phyloP scores from a whole-genome alignment of 92 coral and sea anemone genomes.

The Actinernus sp. region DNA sequence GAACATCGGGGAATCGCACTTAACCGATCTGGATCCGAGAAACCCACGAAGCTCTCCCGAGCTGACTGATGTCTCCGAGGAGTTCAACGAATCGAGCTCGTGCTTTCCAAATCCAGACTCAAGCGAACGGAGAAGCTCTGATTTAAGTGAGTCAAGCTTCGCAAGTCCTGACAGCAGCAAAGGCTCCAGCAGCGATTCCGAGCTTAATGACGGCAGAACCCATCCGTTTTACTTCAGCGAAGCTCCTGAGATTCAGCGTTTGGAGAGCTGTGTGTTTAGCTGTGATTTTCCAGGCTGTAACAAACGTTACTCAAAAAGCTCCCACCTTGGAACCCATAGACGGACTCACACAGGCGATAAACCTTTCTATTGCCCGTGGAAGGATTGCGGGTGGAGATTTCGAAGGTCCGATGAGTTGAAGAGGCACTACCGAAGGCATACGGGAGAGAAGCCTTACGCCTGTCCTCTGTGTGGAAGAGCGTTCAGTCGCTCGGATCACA shows the following conservation, averaged over 20 bases:
- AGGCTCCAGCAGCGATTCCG: constrained; percentile 23
- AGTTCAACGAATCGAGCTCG: too few species aligned
- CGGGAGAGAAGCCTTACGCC: constrained; percentile 88
- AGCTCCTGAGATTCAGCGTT: constrained; percentile 7
- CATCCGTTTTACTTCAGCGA: background rate
- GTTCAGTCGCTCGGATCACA: constrained; percentile 88
- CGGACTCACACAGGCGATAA: constrained; percentile 84
- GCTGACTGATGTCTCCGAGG: too few species aligned
- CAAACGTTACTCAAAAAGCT: constrained; percentile 78
- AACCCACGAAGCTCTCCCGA: too few species aligned
- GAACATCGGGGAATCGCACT: too few species aligned
- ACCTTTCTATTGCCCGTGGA: constrained; percentile 91
- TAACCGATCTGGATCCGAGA: too few species aligned
- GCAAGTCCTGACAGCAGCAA: constrained; percentile 15
- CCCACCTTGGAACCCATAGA: constrained; percentile 79
- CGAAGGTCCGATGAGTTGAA: constrained; percentile 87
- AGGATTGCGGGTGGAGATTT: constrained; percentile 83
- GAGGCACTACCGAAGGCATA: constrained; percentile 86
- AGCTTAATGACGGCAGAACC: constrained; percentile 12
- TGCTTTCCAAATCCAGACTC: too few species aligned
- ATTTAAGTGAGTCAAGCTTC: constrained; percentile 25
- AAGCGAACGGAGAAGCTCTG: constrained; percentile 31
- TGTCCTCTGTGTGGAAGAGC: constrained; percentile 94
- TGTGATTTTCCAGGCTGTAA: constrained; percentile 87
- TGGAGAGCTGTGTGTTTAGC: constrained; percentile 45